A percentile compares a stretch with the other conserved stretches of the same genome.
Evolutionary conservation across 2,113 vertebrate genomes (phyloP).

Genomic region (Salvelinus fontinalis): DNA sequence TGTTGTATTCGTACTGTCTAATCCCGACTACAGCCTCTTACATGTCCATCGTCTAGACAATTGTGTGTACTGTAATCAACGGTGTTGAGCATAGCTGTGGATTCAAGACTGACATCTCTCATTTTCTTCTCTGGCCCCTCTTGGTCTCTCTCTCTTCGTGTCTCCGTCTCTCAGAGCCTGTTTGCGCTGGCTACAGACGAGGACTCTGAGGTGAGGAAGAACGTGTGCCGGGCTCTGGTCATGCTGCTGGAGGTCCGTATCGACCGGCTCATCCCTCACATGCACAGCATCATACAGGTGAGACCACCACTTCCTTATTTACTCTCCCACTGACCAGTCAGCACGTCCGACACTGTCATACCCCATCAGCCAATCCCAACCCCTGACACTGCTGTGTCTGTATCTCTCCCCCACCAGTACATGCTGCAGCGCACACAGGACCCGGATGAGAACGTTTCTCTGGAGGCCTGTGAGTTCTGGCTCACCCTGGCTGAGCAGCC

Average conservation of each 20-base stretch:
- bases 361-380: background rate
- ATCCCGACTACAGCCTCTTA: constrained; percentile 47
- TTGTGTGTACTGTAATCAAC: too few species aligned
- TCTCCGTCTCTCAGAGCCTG: constrained; percentile 74
- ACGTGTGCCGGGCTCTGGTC: constrained; percentile 89
- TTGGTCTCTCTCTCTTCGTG: background rate
- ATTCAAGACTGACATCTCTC: background rate
- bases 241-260: constrained; percentile 94
- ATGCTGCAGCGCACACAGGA: constrained; percentile 96
- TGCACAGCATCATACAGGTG: constrained; percentile 96
- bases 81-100: too few species aligned
- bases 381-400: background rate
- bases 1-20: constrained; percentile 60
- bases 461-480: constrained; percentile 97
- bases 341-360: background rate
- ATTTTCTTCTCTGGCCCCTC: background rate
- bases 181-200: constrained; percentile 75
- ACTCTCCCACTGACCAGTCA: background rate
- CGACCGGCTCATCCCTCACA: constrained; percentile 91
- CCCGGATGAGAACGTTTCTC: constrained; percentile 90
- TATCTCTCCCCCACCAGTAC: constrained; percentile 71
- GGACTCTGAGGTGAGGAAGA: constrained; percentile 91
- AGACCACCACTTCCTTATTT: background rate
- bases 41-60: too few species aligned
- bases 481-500: constrained; percentile 93